These are phyloP conservation scores for Tanypteryx hageni DNA, from an alignment of 2,888 invertebrate species.

Conservation along the genomic window DNA sequence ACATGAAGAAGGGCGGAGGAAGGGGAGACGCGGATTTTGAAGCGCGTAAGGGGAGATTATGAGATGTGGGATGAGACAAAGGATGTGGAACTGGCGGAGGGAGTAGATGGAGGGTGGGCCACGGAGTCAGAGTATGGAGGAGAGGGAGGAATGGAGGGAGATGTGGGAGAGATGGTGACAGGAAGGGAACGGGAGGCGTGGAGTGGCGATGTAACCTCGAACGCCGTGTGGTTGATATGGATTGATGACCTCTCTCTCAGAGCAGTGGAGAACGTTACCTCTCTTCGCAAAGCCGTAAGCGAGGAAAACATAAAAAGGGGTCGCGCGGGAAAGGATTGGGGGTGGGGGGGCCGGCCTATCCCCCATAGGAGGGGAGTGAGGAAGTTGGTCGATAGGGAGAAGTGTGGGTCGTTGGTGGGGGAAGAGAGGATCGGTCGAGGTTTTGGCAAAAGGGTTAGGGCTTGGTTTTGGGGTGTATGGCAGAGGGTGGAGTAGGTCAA, in stretches of 20 bases:
- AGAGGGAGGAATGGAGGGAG: background rate
- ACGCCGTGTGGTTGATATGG: conserved; percentile 26
- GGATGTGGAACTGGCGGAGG: background rate
- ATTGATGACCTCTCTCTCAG: conserved; percentile 26
- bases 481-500: no score
- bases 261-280: background rate
- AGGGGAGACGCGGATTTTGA: background rate
- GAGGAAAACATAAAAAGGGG: background rate
- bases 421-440: background rate
- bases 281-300: conserved; percentile 11
- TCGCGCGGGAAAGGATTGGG: background rate
- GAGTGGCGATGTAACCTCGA: background rate
- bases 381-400: background rate
- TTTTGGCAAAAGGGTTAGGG: background rate
- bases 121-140: no score
- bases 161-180: background rate
- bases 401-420: background rate
- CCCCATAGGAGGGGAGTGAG: background rate
- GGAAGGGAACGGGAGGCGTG: background rate
- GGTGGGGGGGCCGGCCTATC: background rate
- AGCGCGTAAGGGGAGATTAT: background rate
- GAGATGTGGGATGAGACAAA: conserved; percentile 1
- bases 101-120: background rate
- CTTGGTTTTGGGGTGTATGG: no score
- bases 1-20: background rate